phyloP scores from a whole-genome alignment of 2,888 invertebrate species.

The Xestia xanthographa region DNA sequence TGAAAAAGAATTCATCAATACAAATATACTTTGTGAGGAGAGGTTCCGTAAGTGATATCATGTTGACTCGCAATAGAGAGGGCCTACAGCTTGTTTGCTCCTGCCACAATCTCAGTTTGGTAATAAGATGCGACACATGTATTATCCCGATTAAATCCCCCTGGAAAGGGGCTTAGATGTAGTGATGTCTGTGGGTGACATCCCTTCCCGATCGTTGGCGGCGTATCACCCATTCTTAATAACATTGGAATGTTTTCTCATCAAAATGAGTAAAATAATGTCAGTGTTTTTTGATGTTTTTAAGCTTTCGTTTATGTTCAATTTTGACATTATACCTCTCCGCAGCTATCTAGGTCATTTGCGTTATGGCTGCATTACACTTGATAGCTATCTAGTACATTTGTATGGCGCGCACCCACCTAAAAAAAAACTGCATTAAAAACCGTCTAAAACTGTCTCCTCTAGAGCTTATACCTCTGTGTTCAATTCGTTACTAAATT shows the following conservation, averaged over 20 bases:
- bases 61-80: slow-evolving; percentile 84
- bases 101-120: slow-evolving; percentile 88
- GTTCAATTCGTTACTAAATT: no score
- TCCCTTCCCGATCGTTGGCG: slow-evolving; percentile 65
- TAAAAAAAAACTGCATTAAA: no score
- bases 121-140: slow-evolving; percentile 90
- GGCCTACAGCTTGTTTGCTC: slow-evolving; percentile 86
- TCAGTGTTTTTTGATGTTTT: not conserved
- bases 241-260: slow-evolving; percentile 18
- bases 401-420: no score
- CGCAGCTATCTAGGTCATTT: no score
- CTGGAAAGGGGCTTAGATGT: slow-evolving; percentile 83
- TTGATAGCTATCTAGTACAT: no score
- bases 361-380: no score
- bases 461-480: no score
- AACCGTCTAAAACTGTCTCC: no score
- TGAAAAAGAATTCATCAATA: slow-evolving; percentile 83
- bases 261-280: not conserved
- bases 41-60: slow-evolving; percentile 86
- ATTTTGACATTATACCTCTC: not conserved
- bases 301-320: not conserved
- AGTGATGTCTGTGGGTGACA: slow-evolving; percentile 82
- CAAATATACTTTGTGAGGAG: slow-evolving; percentile 83
- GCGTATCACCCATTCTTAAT: slow-evolving; percentile 49
- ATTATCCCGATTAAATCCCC: slow-evolving; percentile 89